Conservation (phyloP, 1,140 invertebrate genomes). For the Rhopalosiphum padi region DNA sequence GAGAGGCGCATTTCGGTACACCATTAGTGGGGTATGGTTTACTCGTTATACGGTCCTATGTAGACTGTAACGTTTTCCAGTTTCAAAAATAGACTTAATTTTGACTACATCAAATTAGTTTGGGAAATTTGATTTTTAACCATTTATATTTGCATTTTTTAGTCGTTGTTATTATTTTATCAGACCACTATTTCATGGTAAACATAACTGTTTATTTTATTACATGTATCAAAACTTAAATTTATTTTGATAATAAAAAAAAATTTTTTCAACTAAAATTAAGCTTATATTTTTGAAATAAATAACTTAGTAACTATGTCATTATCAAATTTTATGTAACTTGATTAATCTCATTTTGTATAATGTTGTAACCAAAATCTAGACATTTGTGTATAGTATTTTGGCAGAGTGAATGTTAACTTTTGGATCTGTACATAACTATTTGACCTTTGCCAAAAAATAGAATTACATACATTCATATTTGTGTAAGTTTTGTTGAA, state of each 20-base stretch:
- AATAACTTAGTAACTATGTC: background rate
- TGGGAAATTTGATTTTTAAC: background rate
- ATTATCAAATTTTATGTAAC: background rate
- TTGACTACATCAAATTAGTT: background rate
- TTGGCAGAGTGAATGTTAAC: background rate
- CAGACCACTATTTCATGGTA: background rate
- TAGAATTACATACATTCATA: background rate
- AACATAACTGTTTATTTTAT: background rate
- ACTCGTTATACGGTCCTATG: background rate
- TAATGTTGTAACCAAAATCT: background rate
- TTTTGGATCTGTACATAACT: background rate
- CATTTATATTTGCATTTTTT: background rate
- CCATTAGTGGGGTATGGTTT: background rate
- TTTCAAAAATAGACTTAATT: background rate
- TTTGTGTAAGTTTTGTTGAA: slow-evolving; percentile 5
- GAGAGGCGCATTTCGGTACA: background rate
- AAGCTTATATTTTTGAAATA: background rate
- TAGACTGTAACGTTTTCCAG: background rate
- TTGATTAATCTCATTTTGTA: background rate
- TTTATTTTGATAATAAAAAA: background rate
- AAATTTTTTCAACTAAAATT: background rate
- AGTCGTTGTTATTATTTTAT: background rate
- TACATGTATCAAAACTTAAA: background rate
- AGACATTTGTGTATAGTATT: background rate
- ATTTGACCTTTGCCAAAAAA: slow-evolving; percentile 16